A percentile compares a stretch with the other conserved stretches of the same genome.
Conservation (phyloP, 1,140 invertebrate species). For the Vollenhovia emeryi region DNA sequence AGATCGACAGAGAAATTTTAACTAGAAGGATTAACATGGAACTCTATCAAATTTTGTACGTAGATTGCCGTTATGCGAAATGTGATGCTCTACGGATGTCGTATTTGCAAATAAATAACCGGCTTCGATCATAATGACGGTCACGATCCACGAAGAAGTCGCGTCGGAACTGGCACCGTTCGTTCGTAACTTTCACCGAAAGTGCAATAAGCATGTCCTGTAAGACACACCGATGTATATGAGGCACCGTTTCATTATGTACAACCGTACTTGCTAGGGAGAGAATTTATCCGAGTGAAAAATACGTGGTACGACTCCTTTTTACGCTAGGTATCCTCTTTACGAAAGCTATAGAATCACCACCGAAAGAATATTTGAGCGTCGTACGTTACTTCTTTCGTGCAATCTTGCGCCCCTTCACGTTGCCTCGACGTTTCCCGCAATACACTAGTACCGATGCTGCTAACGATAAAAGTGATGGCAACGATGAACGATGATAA, state of each 20-base stretch:
- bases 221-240: constrained; percentile 20
- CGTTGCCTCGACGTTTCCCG: constrained; percentile 45
- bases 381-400: constrained; percentile 9
- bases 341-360: constrained; percentile 43
- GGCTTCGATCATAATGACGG: background rate
- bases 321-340: background rate
- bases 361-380: background rate
- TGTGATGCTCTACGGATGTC: background rate
- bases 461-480: constrained; percentile 32
- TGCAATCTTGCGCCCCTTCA: background rate
- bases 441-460: constrained; percentile 1
- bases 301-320: constrained; percentile 61
- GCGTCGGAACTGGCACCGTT: constrained; percentile 6
- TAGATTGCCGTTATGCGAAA: background rate
- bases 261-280: constrained; percentile 13
- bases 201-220: constrained; percentile 22
- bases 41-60: background rate
- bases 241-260: constrained; percentile 49
- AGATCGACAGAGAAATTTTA: background rate
- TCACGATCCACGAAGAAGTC: constrained; percentile 19
- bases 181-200: constrained; percentile 36
- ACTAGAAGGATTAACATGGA: background rate
- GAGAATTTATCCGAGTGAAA: constrained; percentile 39
- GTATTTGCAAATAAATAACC: background rate
- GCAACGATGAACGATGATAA: constrained; percentile 23